Evolutionary conservation across 2,888 invertebrate genomes (phyloP), one percentile per base, ranked within the genome.

Genomic region (Drosophila testacea): DNA sequence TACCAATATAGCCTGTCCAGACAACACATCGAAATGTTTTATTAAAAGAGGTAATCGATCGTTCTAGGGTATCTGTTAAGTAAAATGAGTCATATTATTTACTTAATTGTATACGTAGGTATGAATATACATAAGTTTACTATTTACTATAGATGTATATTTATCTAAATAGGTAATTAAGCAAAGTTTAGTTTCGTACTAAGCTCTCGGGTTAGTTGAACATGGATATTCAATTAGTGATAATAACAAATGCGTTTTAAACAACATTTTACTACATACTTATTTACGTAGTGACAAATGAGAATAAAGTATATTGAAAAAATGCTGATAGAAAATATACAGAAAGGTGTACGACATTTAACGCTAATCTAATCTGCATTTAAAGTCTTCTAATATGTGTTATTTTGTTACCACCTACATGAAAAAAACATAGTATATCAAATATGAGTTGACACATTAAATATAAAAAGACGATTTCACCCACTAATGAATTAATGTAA

Each of bases 11-110:
- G 0, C 7, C 4, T 81, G 84, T n/a, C 0, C 0, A 1, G 16
- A 4, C 0, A 1, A 0, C 4, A 10, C 38, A 11, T n/a, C 1
- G 1, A 0, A 36, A 0, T 81, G 81, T 51, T 68, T 38, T 9
- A 44, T 54, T n/a, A 16, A 56, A 22, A 38, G 22, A 46, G 76
- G 81, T 82, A 65, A 59, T 28, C 1, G 11, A 38, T 28, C 22
- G 9, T 34, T 48, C 42, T 9, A 32, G 7, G 36, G 5, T 13
- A 6, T 38, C 6, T 32, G 22, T 4, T 52, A 39, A 22, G 59
- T n/a, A n/a, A 11, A 13, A 30, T 72, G 73, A 72, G 28, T 72
- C 71, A 71, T 39, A 36, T 4, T 11, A 10, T n/a, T 22, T 22
- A 22, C 22, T 22, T 22, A 22, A 22, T 39, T 7, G 6, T 7